Conservation (phyloP, 2,888 invertebrate species). For the Anthoptus insignis region DNA sequence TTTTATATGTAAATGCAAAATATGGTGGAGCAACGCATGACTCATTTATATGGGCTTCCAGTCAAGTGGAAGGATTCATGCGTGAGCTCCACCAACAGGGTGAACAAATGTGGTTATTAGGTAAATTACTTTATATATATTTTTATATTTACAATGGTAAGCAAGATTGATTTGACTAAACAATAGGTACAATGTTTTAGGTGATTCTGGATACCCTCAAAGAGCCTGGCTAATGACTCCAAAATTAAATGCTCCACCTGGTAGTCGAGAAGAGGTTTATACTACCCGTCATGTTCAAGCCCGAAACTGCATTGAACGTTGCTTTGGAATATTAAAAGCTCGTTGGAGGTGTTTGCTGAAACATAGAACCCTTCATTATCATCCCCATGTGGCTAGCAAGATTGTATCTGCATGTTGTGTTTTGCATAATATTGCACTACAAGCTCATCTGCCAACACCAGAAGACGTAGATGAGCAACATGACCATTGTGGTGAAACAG, state of each 20-base stretch:
- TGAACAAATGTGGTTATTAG: no score
- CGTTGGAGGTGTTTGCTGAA: constrained; percentile 49
- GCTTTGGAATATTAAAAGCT: constrained; percentile 46
- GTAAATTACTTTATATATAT: not conserved
- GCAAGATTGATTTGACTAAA: no score
- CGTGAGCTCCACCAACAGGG: not conserved
- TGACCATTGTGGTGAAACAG: no score
- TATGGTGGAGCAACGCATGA: constrained; percentile 2
- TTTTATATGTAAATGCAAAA: not conserved
- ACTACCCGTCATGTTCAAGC: not conserved
- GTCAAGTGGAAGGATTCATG: not conserved
- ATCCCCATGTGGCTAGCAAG: constrained; percentile 43
- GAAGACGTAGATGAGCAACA: not conserved
- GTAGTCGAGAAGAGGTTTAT: not conserved
- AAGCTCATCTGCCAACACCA: not conserved
- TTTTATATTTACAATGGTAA: not conserved
- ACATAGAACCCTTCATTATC: constrained; percentile 48
- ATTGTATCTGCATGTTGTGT: constrained; percentile 47
- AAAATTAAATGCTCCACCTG: not conserved
- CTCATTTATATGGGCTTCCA: not conserved
- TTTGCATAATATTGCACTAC: constrained; percentile 46
- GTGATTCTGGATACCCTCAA: not conserved
- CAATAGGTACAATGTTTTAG: no score
- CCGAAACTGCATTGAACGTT: constrained; percentile 44
- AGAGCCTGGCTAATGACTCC: not conserved